Conservation (phyloP, 2,888 invertebrate species). For the Cinara cedri region DNA sequence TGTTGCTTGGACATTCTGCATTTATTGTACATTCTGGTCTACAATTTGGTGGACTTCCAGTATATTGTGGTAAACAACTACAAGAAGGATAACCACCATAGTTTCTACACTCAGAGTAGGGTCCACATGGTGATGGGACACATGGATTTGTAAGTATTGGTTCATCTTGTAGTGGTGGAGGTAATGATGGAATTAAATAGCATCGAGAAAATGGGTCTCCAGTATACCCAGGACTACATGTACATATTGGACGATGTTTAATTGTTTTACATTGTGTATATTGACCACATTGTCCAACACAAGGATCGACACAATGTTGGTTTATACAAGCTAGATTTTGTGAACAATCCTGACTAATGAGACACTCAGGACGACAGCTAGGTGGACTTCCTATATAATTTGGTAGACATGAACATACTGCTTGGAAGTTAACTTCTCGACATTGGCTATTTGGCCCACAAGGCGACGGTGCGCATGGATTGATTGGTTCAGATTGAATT, state of each 20-base stretch:
- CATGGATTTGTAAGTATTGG: slow-evolving; percentile 65
- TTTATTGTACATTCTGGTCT: slow-evolving; percentile 75
- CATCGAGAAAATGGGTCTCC: slow-evolving; percentile 64
- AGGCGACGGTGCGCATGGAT: slow-evolving; percentile 71
- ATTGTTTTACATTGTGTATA: slow-evolving; percentile 63
- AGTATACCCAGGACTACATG: slow-evolving; percentile 63
- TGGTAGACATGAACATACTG: slow-evolving; percentile 61
- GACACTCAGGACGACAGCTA: slow-evolving; percentile 62
- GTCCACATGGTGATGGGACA: slow-evolving; percentile 79
- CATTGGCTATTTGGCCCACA: slow-evolving; percentile 63
- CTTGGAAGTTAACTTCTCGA: slow-evolving; percentile 62
- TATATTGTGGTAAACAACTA: slow-evolving; percentile 71
- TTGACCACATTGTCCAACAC: slow-evolving; percentile 62
- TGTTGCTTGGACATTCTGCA: slow-evolving; percentile 67
- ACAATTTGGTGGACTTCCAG: slow-evolving; percentile 75
- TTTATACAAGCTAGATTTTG: slow-evolving; percentile 63
- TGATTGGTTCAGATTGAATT: slow-evolving; percentile 63
- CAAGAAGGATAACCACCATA: slow-evolving; percentile 73
- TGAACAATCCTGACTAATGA: slow-evolving; percentile 62
- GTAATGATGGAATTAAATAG: slow-evolving; percentile 61
- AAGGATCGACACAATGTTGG: slow-evolving; percentile 63
- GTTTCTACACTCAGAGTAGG: slow-evolving; percentile 76
- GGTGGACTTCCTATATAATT: slow-evolving; percentile 63
- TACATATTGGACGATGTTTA: slow-evolving; percentile 64
- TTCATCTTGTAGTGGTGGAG: slow-evolving; percentile 59